phyloP scores from a whole-genome alignment of 1,140 invertebrate genomes.

The Andrena cerasifolii region DNA sequence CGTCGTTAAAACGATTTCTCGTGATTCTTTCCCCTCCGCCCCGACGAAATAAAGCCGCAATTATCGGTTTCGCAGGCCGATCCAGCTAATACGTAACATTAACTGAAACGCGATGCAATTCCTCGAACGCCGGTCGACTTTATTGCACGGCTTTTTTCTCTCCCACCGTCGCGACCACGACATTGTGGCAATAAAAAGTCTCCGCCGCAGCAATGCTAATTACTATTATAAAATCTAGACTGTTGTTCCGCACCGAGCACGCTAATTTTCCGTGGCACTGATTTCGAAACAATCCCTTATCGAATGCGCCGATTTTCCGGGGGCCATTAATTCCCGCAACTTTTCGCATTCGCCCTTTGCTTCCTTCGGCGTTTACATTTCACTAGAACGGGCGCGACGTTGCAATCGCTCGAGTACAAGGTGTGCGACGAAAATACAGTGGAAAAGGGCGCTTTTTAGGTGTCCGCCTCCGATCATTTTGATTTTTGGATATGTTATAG shows the following conservation, averaged over 20 bases:
- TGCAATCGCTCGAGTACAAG: too few species aligned
- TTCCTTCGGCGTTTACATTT: too few species aligned
- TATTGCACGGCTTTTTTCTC: neutral
- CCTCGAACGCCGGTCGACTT: slow-evolving; percentile 27
- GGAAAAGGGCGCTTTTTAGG: too few species aligned
- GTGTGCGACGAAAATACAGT: too few species aligned
- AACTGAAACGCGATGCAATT: slow-evolving; percentile 56
- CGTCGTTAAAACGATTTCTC: slow-evolving; percentile 3
- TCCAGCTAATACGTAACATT: slow-evolving; percentile 58
- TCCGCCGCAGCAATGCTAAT: neutral
- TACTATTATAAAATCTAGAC: neutral
- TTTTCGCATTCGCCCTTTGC: too few species aligned
- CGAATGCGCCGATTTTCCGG: neutral
- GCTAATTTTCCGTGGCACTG: too few species aligned
- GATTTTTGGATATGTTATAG: too few species aligned
- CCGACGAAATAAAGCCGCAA: slow-evolving; percentile 32
- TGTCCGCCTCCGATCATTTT: too few species aligned
- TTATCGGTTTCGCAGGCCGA: slow-evolving; percentile 53
- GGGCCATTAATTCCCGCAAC: too few species aligned
- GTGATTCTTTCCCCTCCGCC: neutral
- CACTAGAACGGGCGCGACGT: too few species aligned
- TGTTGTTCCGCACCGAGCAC: neutral
- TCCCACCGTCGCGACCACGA: too few species aligned
- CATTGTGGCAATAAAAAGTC: neutral
- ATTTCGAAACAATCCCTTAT: too few species aligned